Evolutionary conservation across 2,888 invertebrate species (phyloP).

Genomic region (Lithophane ornitopus): DNA sequence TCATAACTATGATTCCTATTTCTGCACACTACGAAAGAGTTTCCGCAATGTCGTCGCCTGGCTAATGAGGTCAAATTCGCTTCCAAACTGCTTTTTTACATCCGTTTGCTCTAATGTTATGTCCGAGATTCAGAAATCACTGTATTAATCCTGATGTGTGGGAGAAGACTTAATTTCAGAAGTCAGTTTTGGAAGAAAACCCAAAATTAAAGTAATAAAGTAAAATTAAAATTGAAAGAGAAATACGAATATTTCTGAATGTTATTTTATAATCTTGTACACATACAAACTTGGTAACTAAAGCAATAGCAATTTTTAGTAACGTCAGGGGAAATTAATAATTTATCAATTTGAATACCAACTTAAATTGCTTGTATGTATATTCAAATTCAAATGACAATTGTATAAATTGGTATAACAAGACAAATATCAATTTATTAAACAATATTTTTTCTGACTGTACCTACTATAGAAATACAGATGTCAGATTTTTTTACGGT

Average conservation of each 20-base stretch:
- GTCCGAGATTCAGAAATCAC: not conserved
- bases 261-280: too few species aligned
- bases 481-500: not conserved
- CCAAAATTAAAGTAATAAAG: not conserved
- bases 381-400: not conserved
- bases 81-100: not conserved
- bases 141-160: not conserved
- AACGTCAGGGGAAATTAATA: too few species aligned
- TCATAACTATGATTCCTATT: not conserved
- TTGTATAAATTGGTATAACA: not conserved
- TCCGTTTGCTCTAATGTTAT: not conserved
- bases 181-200: not conserved
- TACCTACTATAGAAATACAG: not conserved
- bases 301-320: too few species aligned
- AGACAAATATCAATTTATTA: not conserved
- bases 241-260: too few species aligned
- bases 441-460: not conserved
- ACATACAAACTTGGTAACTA: too few species aligned
- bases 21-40: not conserved
- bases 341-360: too few species aligned
- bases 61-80: constrained; percentile 7
- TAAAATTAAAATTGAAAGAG: not conserved
- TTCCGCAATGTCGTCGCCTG: not conserved
- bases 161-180: not conserved
- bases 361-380: too few species aligned